These are phyloP conservation scores for Nymphalis io DNA, from an alignment of 1,140 invertebrate species.

Conservation along the genomic window DNA sequence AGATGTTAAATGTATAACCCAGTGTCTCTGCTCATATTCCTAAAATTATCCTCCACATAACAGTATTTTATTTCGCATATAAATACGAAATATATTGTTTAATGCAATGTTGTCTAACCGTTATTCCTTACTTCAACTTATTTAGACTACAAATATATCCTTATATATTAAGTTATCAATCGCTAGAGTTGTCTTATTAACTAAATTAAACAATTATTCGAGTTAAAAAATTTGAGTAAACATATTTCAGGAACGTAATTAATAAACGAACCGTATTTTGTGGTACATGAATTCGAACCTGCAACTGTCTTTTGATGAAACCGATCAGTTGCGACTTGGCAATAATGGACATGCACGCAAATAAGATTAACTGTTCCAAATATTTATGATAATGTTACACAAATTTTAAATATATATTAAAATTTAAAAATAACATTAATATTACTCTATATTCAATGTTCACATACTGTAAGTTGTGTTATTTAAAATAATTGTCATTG, in stretches of 20 bases:
- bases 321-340: constrained; percentile 33
- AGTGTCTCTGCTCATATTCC: neutral
- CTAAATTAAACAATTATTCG: constrained; percentile 19
- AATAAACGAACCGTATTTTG: constrained; percentile 6
- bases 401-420: constrained; percentile 36
- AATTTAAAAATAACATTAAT: constrained; percentile 32
- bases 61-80: constrained; percentile 55
- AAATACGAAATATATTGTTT: constrained; percentile 54
- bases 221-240: constrained; percentile 1
- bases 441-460: constrained; percentile 42
- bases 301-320: constrained; percentile 44
- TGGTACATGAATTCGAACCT: constrained; percentile 29
- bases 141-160: constrained; percentile 31
- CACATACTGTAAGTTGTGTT: constrained; percentile 38
- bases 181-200: constrained; percentile 55
- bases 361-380: constrained; percentile 43
- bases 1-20: neutral
- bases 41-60: constrained; percentile 44
- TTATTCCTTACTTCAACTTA: constrained; percentile 54
- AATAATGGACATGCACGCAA: constrained; percentile 40
- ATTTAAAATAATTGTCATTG: constrained; percentile 32
- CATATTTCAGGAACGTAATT: constrained; percentile 5
- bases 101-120: constrained; percentile 49
- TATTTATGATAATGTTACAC: constrained; percentile 45
- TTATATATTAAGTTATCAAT: constrained; percentile 57